Evolutionary conservation across 2,888 invertebrate species (phyloP).

Genomic region (Rhorus exstirpatorius): DNA sequence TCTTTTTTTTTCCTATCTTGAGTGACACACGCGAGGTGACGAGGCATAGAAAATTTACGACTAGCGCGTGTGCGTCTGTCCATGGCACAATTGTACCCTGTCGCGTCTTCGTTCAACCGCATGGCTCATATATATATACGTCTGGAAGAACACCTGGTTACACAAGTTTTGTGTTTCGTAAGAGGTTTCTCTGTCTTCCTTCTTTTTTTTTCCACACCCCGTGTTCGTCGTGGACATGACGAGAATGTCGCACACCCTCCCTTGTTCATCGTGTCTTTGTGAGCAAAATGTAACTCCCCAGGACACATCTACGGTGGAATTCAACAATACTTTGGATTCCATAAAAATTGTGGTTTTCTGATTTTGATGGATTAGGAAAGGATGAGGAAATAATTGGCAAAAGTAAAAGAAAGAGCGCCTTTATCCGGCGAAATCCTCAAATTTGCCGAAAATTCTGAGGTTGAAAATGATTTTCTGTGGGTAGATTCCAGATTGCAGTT

Average conservation of each 20-base stretch:
- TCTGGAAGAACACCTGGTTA: constrained; percentile 60
- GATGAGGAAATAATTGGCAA: too few relatives aligned
- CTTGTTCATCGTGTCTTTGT: constrained; percentile 16
- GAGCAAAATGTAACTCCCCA: background rate
- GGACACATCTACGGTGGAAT: background rate
- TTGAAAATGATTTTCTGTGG: too few relatives aligned
- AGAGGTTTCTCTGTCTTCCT: constrained; percentile 33
- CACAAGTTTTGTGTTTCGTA: constrained; percentile 50
- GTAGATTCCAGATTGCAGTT: too few relatives aligned
- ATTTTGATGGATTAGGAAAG: background rate
- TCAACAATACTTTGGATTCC: background rate
- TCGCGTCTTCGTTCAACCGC: constrained; percentile 41
- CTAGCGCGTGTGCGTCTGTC: constrained; percentile 45
- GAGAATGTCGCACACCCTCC: constrained; percentile 4
- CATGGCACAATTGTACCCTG: constrained; percentile 27
- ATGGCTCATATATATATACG: background rate
- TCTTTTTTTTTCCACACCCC: background rate
- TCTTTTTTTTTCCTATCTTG: constrained; percentile 11
- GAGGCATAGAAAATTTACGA: constrained; percentile 62
- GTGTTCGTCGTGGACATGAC: background rate
- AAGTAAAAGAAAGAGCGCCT: too few relatives aligned
- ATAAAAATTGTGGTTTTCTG: background rate
- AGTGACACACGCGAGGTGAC: constrained; percentile 64
- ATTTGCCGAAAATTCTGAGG: background rate
- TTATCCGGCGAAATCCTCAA: too few relatives aligned